Evolutionary conservation across 2,797 vertebrate species (phyloP), one percentile per base, ranked within the genome.

Genomic region (Leptatherina wallacei): DNA sequence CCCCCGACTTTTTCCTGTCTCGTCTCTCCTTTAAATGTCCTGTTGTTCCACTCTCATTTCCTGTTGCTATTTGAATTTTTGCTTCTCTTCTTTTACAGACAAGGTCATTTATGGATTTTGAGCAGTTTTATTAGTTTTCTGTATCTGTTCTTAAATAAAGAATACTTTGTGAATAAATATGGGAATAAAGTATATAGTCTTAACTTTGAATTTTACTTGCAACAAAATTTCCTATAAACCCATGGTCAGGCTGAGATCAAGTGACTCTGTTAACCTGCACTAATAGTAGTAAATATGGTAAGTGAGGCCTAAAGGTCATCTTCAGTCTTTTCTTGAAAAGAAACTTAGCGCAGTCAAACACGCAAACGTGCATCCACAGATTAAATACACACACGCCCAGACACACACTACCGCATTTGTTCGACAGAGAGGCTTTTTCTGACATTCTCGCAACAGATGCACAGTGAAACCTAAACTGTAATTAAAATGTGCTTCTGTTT

Each of bases 21-120:
- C 64, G 57, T 85, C 88, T 90, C 91, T 91, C 84, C 89, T 91
- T 91, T 88, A 92, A 93, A 92, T 86, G 89, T 89, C 91, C 86
- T 82, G 85, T 88, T 89, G 89, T 88, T 90, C 82, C 83, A 76
- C 78, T 73, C 79, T 85, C 83, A 82, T 89, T 86, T 88, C 78
- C 77, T 62, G 1, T 71, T 58, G 69, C 77, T 75, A 83, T 92
- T 89, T 86, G 75, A 76, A 87, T 89, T 87, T 86, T 61, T 68
- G 65, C 73, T 70, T 79, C 61, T 73, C 44, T 69, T 80, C 72
- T 81, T 85, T 69, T 67, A 59, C 64, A 62, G 75, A 77, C 84
- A 85, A 92, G 84, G 90, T 92, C 88, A 73, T 85, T 77, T 72
- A 75, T 80, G 49, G 68, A 73, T 81, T 66, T 61, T 3, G 32